Base-by-base conservation (phyloP, 2,113 vertebrate genomes). In the Hippocampus guttulatus region DNA sequence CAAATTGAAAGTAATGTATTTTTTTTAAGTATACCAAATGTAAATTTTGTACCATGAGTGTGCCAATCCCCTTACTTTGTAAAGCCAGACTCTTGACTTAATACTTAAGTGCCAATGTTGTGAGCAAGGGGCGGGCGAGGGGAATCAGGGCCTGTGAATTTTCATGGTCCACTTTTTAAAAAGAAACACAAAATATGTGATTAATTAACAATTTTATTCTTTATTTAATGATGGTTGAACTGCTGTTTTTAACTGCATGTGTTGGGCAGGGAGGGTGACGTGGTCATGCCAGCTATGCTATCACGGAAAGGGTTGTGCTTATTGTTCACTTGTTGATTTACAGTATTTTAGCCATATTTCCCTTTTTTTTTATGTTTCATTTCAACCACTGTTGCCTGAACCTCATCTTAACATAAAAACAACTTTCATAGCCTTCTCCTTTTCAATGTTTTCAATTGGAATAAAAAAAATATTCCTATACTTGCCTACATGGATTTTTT, bases 361-460 rank as follows among this genome's bases (percentile, higher is more conserved):
- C 88, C 86, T 89, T 90, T 88, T 87, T 90, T 90, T 88, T 79
- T 87, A 89, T 87, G 80, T 90, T 91, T 90, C 85, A 92, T 93
- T 93, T 92, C 92, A 92, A 91, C 92, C 92, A 93, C 91, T 92
- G 92, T 93, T 93, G 92, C 92, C 92, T 93, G 92, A 92, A 92
- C 89, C 90, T 93, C 92, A 92, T 92, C 92, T 87, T 89, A 90
- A 92, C 92, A 92, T 92, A 88, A 90, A 90, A 91, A 92, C 90
- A 89, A 92, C 90, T 93, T 93, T 92, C 92, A 93, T 93, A 93
- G 88, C 91, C 92, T 91, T 91, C 91, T 92, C 92, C 92, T 92
- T 91, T 91, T 91, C 91, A 92, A 91, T 93, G 92, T 93, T 92
- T 92, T 90, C 87, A 92, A 92, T 92, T 92, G 87, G 89, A 93